Conservation (phyloP, 1,140 invertebrate genomes). For the Bursaphelenchus mucronatus region DNA sequence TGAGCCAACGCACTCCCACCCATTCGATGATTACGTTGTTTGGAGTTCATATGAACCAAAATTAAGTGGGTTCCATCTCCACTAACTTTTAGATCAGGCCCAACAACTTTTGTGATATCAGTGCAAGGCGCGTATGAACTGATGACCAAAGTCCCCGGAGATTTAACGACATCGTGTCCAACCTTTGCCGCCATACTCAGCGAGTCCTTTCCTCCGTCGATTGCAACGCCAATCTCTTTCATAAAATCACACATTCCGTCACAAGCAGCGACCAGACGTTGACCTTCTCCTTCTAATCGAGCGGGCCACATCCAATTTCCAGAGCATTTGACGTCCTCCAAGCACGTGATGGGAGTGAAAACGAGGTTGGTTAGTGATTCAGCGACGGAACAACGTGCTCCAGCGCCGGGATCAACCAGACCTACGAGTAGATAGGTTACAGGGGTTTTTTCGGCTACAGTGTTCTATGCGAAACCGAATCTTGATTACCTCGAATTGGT, state of each 20-base stretch:
- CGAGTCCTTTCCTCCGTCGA: slow-evolving; percentile 97
- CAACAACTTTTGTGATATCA: slow-evolving; percentile 73
- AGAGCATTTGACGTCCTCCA: slow-evolving; percentile 89
- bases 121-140: slow-evolving; percentile 89
- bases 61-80: slow-evolving; percentile 17
- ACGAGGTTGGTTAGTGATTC: slow-evolving; percentile 92
- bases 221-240: slow-evolving; percentile 78
- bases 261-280: slow-evolving; percentile 78
- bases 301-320: slow-evolving; percentile 99
- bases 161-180: slow-evolving; percentile 71
- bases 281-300: slow-evolving; percentile 84
- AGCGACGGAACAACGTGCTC: slow-evolving; percentile 84
- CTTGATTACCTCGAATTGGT: slow-evolving; percentile 82
- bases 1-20: slow-evolving; percentile 88
- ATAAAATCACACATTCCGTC: slow-evolving; percentile 80
- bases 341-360: slow-evolving; percentile 77
- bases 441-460: slow-evolving; percentile 29
- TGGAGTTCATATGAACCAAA: slow-evolving; percentile 16
- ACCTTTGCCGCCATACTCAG: slow-evolving; percentile 83
- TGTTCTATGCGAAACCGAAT: slow-evolving; percentile 75
- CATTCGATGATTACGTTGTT: slow-evolving; percentile 67
- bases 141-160: slow-evolving; percentile 83
- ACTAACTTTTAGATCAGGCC: slow-evolving; percentile 75
- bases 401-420: slow-evolving; percentile 73
- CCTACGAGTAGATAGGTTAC: slow-evolving; percentile 78